Evolutionary conservation across 1,140 invertebrate genomes (phyloP), one percentile per base, ranked within the genome.

Genomic region (Neodiprion fabricii): DNA sequence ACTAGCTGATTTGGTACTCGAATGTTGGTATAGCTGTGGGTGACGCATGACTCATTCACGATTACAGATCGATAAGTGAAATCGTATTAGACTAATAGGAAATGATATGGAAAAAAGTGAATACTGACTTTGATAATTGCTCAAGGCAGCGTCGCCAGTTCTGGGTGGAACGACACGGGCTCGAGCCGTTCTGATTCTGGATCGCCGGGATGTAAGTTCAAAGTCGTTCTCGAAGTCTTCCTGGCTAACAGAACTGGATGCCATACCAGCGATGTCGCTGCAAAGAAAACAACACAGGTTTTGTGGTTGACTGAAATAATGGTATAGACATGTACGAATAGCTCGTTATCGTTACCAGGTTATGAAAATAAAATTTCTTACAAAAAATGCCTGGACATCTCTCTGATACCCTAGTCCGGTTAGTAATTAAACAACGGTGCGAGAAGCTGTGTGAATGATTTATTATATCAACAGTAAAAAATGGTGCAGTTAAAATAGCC

Each of bases 211-310:
- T 12, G 85, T 88, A 8, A 89, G 83, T 69, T 92, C 91, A 78
- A 90, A 91, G 78, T 93, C 92, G 79, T 89, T 88, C 53, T 92
- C 92, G 70, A 91, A 88, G 81, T 93, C 91, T 79, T 93, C 92
- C 81, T 93, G 91, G 79, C 91, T 92, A 21, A 93, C 90, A 11
- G 92, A 92, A 79, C 91, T 92, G 9, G 92, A 92, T 78, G 92
- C 91, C 92, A 92, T 92, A 66, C 83, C 81, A 74, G 82, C 80
- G 53, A 84, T 77, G 53, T 84, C 83, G 73, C 83, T 84, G 77
- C 10, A 70, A 14, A 74, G n/a, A 66, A 48, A 67, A 47, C 0
- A 47, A 47, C 0, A 47, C 71, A 40, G 53, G 28, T 70, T 40
- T 68, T 11, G 28, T 50, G 21, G 40, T 69, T 49, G 8, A 68